Conservation (phyloP, 2,888 invertebrate species). For the Acleris laterana region DNA sequence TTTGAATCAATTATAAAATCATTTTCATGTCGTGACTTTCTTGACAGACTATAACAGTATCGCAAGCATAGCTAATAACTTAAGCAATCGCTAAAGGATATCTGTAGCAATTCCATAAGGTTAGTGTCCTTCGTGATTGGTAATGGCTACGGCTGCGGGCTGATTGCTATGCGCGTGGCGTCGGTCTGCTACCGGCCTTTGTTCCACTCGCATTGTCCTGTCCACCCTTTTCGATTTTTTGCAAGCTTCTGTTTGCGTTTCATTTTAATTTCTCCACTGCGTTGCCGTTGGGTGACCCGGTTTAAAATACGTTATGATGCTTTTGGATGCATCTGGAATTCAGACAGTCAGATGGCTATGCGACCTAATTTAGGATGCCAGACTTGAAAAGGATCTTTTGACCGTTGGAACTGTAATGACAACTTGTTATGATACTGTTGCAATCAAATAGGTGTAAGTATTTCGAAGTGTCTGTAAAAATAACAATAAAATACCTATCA, state of each 20-base stretch:
- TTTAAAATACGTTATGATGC: neutral
- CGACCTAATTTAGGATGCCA: too few relatives aligned
- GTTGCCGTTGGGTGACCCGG: slow-evolving; percentile 2
- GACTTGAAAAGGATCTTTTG: too few relatives aligned
- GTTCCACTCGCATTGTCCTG: slow-evolving; percentile 73
- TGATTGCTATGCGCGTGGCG: slow-evolving; percentile 76
- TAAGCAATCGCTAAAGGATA: slow-evolving; percentile 18
- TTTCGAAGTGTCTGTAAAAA: too few relatives aligned
- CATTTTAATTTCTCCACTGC: slow-evolving; percentile 31
- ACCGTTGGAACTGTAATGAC: too few relatives aligned
- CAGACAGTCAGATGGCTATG: too few relatives aligned
- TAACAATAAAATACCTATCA: too few relatives aligned
- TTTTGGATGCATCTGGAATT: too few relatives aligned
- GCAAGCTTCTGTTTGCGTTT: slow-evolving; percentile 40
- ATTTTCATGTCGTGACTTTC: too few relatives aligned
- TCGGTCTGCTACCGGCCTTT: slow-evolving; percentile 62
- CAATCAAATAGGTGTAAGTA: too few relatives aligned
- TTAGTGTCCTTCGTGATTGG: slow-evolving; percentile 45
- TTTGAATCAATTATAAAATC: too few relatives aligned
- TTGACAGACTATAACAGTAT: slow-evolving; percentile 3
- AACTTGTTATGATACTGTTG: too few relatives aligned
- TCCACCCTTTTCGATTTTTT: slow-evolving; percentile 65
- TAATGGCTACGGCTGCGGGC: slow-evolving; percentile 50
- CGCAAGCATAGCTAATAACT: slow-evolving; percentile 7
- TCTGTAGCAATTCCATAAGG: slow-evolving; percentile 31